Base-by-base conservation (phyloP, 2,888 invertebrate genomes). In the Phasia obesa region DNA sequence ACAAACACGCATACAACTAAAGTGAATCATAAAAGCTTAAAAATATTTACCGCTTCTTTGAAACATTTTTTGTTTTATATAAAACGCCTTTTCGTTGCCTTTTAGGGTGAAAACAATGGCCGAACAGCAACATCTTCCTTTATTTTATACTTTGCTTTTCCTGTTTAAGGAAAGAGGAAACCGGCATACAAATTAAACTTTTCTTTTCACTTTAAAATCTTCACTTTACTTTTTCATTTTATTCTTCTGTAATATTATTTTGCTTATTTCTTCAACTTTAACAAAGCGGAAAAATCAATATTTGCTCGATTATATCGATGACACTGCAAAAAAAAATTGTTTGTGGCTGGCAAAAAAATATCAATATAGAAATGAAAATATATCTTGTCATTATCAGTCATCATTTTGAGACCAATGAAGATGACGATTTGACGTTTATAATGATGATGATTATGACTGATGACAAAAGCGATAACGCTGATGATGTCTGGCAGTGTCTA, bases 21-120 rank as follows among this genome's bases (percentile, higher is more conserved):
- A n/a, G n/a, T n/a, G n/a, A 11, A 35, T 35, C 2, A 35, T 35
- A 35, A 11, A 11, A 11, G 5, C 15, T 42, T 2, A n/a, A 11
- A 42, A 42, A 49, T 70, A 79, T 75, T 82, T 83, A 83, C 83
- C 83, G 55, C 5, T 67, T 71, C 17, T 71, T 75, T 2, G 74
- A 25, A 55, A 27, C 55, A 55, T 17, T 55, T 55, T 53, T 81
- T 19, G 65, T 73, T 59, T 60, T 73, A 35, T 21, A 35, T 23
- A 23, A 51, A 73, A 38, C 25, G 38, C 7, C 44, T 60, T 38
- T 75, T 0, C 38, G 62, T 17, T 51, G 55, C 2, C 35, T n/a
- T 31, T 38, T 53, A 0, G 69, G 59, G 67, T 79, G 60, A 21
- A 79, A 57, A 76, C 51, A 83, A 67, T 79, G 42, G 6, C 74